Percentiles rank a stretch among this genome's conserved stretches.
phyloP scores from a whole-genome alignment of 2,888 invertebrate species.

The Eurytoma adleriae region DNA sequence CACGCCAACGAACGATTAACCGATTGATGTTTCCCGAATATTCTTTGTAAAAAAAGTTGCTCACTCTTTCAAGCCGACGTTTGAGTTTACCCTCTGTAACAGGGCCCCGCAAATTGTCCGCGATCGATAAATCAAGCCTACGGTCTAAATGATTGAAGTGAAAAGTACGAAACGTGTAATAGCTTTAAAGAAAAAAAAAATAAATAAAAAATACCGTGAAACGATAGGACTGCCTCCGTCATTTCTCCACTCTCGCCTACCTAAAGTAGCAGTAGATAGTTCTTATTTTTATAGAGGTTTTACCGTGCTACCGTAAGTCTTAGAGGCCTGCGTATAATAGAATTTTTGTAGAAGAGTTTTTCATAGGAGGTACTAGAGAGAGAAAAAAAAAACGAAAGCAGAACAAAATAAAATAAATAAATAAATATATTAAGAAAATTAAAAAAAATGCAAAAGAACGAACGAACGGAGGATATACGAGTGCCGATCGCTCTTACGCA shows the following conservation, averaged over 20 bases:
- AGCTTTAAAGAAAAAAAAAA: conserved; percentile 19
- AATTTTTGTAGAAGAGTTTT: conserved; percentile 59
- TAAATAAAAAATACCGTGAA: conserved; percentile 15
- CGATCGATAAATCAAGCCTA: no score
- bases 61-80: no score
- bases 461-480: conserved; percentile 26
- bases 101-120: no score
- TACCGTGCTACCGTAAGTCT: conserved; percentile 71
- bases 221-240: conserved; percentile 33
- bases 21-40: no score
- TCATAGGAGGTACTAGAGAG: conserved; percentile 56
- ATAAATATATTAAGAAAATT: conserved; percentile 27
- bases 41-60: no score
- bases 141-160: conserved; percentile 8
- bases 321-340: conserved; percentile 73
- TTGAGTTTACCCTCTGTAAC: no score
- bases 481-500: conserved; percentile 48
- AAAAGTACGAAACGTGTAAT: conserved; percentile 18
- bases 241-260: conserved; percentile 57
- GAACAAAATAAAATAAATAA: conserved; percentile 44
- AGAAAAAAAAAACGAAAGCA: conserved; percentile 28
- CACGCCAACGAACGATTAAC: no score
- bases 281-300: conserved; percentile 68
- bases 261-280: conserved; percentile 61
- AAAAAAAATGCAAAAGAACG: conserved; percentile 26